Conservation (phyloP, 2,797 vertebrate genomes). For the Ammospiza maritima region DNA sequence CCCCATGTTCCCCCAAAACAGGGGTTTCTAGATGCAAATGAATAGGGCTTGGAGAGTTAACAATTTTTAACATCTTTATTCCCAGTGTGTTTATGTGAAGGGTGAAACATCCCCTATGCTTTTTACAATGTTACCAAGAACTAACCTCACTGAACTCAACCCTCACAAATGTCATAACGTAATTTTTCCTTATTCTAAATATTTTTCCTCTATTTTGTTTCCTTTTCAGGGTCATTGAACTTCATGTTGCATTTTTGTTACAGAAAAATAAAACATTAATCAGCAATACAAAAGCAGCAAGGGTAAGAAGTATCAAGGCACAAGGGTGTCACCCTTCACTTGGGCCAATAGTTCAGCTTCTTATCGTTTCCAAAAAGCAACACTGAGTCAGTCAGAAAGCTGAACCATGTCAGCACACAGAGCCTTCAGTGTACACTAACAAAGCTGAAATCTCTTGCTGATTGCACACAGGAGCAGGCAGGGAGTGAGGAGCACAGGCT, state of each 20-base stretch:
- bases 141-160: background rate
- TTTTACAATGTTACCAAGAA: background rate
- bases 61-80: background rate
- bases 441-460: background rate
- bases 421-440: background rate
- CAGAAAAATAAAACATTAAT: background rate
- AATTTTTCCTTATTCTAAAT: background rate
- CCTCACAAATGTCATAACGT: background rate
- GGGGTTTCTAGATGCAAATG: background rate
- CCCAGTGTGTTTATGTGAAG: background rate
- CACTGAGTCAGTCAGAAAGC: background rate
- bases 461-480: background rate
- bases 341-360: background rate
- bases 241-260: background rate
- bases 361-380: accelerated
- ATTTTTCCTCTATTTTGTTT: background rate
- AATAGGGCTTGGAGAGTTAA: background rate
- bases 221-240: background rate
- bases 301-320: too few species aligned
- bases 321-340: background rate
- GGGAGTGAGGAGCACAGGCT: background rate
- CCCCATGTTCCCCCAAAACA: accelerated
- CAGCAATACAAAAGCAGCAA: background rate
- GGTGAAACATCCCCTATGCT: background rate
- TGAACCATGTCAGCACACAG: background rate